A percentile compares a stretch with the other conserved stretches of the same genome.
phyloP scores from a whole-genome alignment of 2,113 vertebrate genomes.

The Hymenochirus boettgeri region DNA sequence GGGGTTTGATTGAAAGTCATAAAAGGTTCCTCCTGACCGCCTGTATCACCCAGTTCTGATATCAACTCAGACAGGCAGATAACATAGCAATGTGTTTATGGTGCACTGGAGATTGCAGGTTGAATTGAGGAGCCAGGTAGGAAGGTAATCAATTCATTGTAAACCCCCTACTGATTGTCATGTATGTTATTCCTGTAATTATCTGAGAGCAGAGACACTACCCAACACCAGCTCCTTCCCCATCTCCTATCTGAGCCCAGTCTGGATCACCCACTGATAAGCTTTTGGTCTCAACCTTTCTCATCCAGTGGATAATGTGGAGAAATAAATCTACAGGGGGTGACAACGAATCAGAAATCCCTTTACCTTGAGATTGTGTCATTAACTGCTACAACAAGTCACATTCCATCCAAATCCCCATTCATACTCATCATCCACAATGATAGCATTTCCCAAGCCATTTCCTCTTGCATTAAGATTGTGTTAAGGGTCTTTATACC shows the following conservation, averaged over 20 bases:
- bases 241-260: background rate
- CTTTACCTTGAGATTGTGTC: background rate
- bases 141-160: conserved; percentile 67
- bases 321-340: conserved; percentile 7
- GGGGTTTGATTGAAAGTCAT: too few relatives aligned
- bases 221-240: too few relatives aligned
- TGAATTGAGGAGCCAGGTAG: conserved; percentile 58
- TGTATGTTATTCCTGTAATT: conserved; percentile 59
- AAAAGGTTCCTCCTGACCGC: background rate
- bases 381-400: background rate
- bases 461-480: too few relatives aligned
- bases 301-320: conserved; percentile 15
- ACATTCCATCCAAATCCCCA: conserved; percentile 10
- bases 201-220: conserved; percentile 49
- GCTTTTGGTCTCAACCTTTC: conserved; percentile 39
- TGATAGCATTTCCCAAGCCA: background rate
- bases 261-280: conserved; percentile 4
- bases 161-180: conserved; percentile 66
- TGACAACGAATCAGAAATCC: background rate
- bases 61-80: conserved; percentile 55
- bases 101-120: conserved; percentile 51
- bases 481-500: too few relatives aligned
- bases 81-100: conserved; percentile 50
- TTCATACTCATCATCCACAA: background rate
- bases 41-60: conserved; percentile 40